These are phyloP conservation scores for Anabas testudineus DNA, from an alignment of 2,797 vertebrate genomes.

Conservation along the genomic window DNA sequence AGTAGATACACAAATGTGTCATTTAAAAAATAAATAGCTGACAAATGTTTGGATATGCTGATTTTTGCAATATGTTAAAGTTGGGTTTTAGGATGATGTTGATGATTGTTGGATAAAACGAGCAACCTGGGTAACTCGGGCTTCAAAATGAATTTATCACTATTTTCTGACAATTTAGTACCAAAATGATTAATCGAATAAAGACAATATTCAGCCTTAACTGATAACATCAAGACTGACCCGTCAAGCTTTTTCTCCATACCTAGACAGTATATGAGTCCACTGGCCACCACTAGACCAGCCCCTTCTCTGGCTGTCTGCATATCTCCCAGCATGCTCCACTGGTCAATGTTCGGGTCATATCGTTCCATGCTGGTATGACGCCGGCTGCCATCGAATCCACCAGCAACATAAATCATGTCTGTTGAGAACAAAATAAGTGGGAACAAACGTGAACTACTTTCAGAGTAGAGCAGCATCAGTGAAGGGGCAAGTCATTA, in stretches of 20 bases:
- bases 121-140: too few relatives aligned
- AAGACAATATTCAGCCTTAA: too few relatives aligned
- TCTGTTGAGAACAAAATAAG: conserved; percentile 78
- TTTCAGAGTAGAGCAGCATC: not conserved
- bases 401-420: conserved; percentile 98
- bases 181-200: too few relatives aligned
- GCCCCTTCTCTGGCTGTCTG: conserved; percentile 98
- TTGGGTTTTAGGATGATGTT: too few relatives aligned
- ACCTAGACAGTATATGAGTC: conserved; percentile 98
- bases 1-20: too few relatives aligned
- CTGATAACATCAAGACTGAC: not conserved
- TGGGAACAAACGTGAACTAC: not conserved
- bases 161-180: too few relatives aligned
- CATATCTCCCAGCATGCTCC: conserved; percentile 99
- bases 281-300: conserved; percentile 95
- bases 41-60: too few relatives aligned
- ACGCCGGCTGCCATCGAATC: conserved; percentile 96
- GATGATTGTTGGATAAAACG: too few relatives aligned
- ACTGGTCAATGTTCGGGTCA: conserved; percentile 98
- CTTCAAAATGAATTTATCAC: too few relatives aligned
- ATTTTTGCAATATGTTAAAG: too few relatives aligned
- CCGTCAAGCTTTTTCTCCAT: conserved; percentile 29
- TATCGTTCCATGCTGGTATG: conserved; percentile 99
- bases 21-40: too few relatives aligned
- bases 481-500: not conserved